phyloP scores from a whole-genome alignment of 1,140 invertebrate genomes.

The Cyphomyrmex costatus region DNA sequence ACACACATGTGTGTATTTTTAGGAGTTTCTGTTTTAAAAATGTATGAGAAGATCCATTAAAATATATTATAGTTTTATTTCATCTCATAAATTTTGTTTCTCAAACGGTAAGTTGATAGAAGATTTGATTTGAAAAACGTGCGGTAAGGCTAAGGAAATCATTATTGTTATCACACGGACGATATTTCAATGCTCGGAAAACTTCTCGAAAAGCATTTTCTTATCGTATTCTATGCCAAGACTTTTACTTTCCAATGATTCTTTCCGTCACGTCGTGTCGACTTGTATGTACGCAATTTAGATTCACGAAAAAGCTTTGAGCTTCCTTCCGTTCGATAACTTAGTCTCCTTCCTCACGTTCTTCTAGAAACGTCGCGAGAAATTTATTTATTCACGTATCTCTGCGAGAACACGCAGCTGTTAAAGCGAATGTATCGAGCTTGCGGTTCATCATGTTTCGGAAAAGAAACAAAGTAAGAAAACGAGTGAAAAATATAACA shows the following conservation, averaged over 20 bases:
- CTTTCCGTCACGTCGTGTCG: conserved; percentile 1
- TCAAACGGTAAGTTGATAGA: too few species aligned
- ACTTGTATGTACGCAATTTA: conserved; percentile 32
- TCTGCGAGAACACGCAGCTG: neutral
- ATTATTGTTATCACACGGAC: conserved; percentile 27
- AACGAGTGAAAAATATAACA: neutral
- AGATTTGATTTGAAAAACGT: neutral
- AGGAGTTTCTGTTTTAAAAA: neutral
- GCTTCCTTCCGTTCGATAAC: conserved; percentile 28
- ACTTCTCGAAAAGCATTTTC: conserved; percentile 27
- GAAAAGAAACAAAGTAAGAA: neutral
- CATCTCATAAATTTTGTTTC: neutral
- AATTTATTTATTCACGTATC: conserved; percentile 58
- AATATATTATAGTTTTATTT: neutral
- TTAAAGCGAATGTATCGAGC: neutral
- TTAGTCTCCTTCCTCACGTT: neutral
- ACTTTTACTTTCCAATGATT: conserved; percentile 12
- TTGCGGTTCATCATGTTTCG: neutral
- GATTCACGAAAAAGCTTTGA: conserved; percentile 4
- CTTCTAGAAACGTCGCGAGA: neutral
- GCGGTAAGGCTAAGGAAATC: neutral
- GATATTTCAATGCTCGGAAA: neutral
- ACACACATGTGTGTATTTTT: neutral
- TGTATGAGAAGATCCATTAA: neutral
- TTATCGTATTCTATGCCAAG: conserved; percentile 19